These are phyloP conservation scores for Tinamus guttatus DNA, from an alignment of 2,113 vertebrate species.

Conservation along the genomic window DNA sequence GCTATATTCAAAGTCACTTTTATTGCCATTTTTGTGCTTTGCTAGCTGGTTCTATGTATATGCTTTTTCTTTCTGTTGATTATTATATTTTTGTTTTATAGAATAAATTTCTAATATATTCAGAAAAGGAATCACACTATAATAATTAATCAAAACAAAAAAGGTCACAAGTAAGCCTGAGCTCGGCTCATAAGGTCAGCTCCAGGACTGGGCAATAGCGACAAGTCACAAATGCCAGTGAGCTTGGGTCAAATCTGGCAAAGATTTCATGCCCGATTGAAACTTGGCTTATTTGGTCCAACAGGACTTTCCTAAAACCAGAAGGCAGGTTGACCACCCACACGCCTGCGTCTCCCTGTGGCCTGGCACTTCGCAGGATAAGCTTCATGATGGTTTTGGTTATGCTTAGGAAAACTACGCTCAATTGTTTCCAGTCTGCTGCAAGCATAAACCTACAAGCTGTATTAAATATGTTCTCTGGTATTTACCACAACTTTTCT, in stretches of 20 bases:
- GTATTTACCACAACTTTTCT: slow-evolving; percentile 26
- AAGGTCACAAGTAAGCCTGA: background rate
- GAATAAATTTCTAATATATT: background rate
- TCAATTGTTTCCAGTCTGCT: slow-evolving; percentile 56
- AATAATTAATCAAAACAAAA: background rate
- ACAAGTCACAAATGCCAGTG: fast-evolving
- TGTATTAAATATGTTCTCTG: slow-evolving; percentile 50
- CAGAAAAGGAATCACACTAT: background rate
- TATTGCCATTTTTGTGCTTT: background rate
- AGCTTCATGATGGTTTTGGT: slow-evolving; percentile 52
- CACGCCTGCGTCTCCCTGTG: slow-evolving; percentile 20
- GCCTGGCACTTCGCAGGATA: slow-evolving; percentile 50
- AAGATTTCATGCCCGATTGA: slow-evolving; percentile 34
- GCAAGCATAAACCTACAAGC: slow-evolving; percentile 49
- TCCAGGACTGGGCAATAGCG: background rate
- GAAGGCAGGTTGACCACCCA: slow-evolving; percentile 41
- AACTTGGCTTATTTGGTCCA: slow-evolving; percentile 1
- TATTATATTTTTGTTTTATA: background rate
- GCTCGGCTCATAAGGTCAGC: background rate
- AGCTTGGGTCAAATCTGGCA: slow-evolving; percentile 8
- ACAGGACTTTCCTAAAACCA: background rate
- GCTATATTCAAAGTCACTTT: background rate
- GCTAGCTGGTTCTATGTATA: background rate
- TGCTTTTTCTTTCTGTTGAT: background rate
- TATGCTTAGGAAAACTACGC: slow-evolving; percentile 46